phyloP scores from a whole-genome alignment of 2,888 invertebrate species.

The Noctuana brunneofusca region DNA sequence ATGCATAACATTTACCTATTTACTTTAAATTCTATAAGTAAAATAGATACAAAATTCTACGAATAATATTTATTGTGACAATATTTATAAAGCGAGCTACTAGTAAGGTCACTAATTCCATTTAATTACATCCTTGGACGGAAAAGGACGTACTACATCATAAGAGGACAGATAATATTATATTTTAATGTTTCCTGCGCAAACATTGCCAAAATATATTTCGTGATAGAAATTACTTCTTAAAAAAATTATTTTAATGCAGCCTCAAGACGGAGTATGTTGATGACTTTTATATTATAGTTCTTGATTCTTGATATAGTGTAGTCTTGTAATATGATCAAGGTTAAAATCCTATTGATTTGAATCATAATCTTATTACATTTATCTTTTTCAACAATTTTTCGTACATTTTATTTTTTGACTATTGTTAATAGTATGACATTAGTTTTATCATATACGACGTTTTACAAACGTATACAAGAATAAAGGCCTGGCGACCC shows the following conservation, averaged over 20 bases:
- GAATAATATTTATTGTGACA: conserved; percentile 2
- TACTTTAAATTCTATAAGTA: conserved; percentile 3
- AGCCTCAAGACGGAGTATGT: too few species aligned
- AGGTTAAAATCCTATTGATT: too few species aligned
- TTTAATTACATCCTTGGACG: conserved; percentile 51
- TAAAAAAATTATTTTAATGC: background rate
- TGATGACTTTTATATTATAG: too few species aligned
- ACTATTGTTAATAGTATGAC: background rate
- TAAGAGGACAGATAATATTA: conserved; percentile 34
- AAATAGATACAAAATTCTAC: conserved; percentile 17
- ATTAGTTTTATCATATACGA: too few species aligned
- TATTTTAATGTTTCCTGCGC: conserved; percentile 37
- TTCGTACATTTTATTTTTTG: too few species aligned
- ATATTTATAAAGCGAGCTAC: conserved; percentile 26
- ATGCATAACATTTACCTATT: background rate
- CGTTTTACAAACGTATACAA: too few species aligned
- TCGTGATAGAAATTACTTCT: background rate
- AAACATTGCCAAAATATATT: conserved; percentile 38
- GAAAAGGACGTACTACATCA: conserved; percentile 46
- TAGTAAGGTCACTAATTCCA: conserved; percentile 31
- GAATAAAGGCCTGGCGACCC: too few species aligned
- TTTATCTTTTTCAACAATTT: too few species aligned
- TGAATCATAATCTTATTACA: too few species aligned
- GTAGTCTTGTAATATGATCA: too few species aligned
- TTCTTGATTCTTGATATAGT: too few species aligned